Evolutionary conservation across 2,797 vertebrate species (phyloP).

Genomic region (Pteropus rufus): DNA sequence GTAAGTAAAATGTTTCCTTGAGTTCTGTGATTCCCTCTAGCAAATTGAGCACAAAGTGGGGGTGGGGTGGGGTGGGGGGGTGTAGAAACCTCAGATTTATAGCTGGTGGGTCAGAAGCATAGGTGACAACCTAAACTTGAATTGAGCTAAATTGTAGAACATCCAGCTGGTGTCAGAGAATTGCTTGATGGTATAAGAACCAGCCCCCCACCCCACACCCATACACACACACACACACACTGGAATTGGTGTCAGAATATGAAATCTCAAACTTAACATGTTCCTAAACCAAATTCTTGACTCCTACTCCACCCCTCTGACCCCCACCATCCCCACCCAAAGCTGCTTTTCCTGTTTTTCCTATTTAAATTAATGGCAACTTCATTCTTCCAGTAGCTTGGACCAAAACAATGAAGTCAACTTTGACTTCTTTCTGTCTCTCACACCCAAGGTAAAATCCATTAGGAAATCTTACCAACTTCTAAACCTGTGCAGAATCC

Average conservation of each 20-base stretch:
- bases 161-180: background rate
- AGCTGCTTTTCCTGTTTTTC: background rate
- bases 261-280: background rate
- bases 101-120: background rate
- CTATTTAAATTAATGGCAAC: background rate
- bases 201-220: too few species aligned
- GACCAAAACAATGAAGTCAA: background rate
- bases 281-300: background rate
- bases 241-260: background rate
- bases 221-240: too few species aligned
- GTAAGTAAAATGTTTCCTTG: background rate
- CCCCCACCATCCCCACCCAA: accelerated
- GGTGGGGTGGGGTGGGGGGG: background rate
- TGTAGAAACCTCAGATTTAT: background rate
- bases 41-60: background rate
- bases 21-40: background rate
- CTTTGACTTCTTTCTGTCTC: background rate
- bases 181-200: background rate
- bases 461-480: background rate
- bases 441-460: background rate
- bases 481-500: background rate
- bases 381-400: background rate
- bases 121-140: background rate
- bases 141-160: background rate
- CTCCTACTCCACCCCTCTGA: background rate